These are phyloP conservation scores for Harpalus rufipes DNA, from an alignment of 2,888 invertebrate species.

Conservation along the genomic window DNA sequence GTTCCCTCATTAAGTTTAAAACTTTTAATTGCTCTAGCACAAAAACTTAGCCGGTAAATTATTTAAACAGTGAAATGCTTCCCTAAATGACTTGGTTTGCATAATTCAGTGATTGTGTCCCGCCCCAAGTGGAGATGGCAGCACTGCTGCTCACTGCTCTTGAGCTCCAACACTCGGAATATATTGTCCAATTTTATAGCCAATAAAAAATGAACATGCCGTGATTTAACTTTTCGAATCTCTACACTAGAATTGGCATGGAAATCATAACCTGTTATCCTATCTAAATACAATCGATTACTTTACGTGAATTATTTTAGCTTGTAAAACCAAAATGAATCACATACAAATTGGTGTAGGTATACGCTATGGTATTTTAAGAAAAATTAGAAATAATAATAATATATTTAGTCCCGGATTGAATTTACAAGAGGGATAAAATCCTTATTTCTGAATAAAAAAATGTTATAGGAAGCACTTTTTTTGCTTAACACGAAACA, in stretches of 20 bases:
- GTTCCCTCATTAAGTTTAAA: slow-evolving; percentile 52
- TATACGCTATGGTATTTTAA: no score
- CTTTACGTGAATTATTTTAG: neutral
- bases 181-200: slow-evolving; percentile 65
- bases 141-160: slow-evolving; percentile 39
- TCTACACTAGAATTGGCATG: slow-evolving; percentile 41
- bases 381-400: no score
- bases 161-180: slow-evolving; percentile 12
- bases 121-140: slow-evolving; percentile 47
- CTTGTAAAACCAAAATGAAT: neutral
- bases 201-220: slow-evolving; percentile 66
- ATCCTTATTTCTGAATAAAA: no score
- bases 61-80: slow-evolving; percentile 61
- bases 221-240: slow-evolving; percentile 63
- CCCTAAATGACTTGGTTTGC: slow-evolving; percentile 63
- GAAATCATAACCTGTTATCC: slow-evolving; percentile 56
- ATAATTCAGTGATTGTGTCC: slow-evolving; percentile 63
- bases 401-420: no score
- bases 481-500: no score
- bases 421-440: no score
- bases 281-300: neutral
- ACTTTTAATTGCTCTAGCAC: slow-evolving; percentile 53
- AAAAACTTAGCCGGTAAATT: slow-evolving; percentile 65
- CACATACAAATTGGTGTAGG: neutral
- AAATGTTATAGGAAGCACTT: no score